These are phyloP conservation scores for Drosophila biarmipes DNA, from an alignment of 1,140 invertebrate genomes.

Conservation along the genomic window DNA sequence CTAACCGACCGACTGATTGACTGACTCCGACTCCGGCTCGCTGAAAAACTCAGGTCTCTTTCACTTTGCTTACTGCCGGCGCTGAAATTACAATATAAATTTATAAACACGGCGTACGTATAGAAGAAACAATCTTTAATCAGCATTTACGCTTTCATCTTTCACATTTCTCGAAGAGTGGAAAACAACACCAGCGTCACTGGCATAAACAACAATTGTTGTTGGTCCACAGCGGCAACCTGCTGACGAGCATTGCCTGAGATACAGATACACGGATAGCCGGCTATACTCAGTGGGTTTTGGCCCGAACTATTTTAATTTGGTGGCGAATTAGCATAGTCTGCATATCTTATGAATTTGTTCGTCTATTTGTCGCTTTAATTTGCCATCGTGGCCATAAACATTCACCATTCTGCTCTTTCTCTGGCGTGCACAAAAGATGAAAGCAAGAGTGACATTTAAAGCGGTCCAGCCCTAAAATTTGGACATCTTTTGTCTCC, in stretches of 20 bases:
- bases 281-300: slow-evolving; percentile 40
- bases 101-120: slow-evolving; percentile 51
- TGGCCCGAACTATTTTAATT: slow-evolving; percentile 69
- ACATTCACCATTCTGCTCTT: slow-evolving; percentile 42
- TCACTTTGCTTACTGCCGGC: slow-evolving; percentile 60
- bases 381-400: slow-evolving; percentile 52
- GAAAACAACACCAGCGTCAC: slow-evolving; percentile 55
- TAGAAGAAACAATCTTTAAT: slow-evolving; percentile 76
- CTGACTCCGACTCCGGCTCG: slow-evolving; percentile 38
- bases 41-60: slow-evolving; percentile 39
- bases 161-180: slow-evolving; percentile 75
- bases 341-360: slow-evolving; percentile 65
- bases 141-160: slow-evolving; percentile 80
- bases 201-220: slow-evolving; percentile 53
- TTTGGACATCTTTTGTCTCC: slow-evolving; percentile 37
- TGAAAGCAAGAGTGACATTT: slow-evolving; percentile 77
- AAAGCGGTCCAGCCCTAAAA: slow-evolving; percentile 24
- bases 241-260: slow-evolving; percentile 39
- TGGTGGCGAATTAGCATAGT: slow-evolving; percentile 68
- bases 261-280: slow-evolving; percentile 31
- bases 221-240: slow-evolving; percentile 34
- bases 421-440: slow-evolving; percentile 55
- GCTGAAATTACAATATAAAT: slow-evolving; percentile 74
- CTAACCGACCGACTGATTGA: slow-evolving; percentile 64
- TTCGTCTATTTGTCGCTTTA: slow-evolving; percentile 69